Evolutionary conservation across 2,797 vertebrate species (phyloP), one percentile per base, ranked within the genome.

Genomic region (Syndactyla subalaris): DNA sequence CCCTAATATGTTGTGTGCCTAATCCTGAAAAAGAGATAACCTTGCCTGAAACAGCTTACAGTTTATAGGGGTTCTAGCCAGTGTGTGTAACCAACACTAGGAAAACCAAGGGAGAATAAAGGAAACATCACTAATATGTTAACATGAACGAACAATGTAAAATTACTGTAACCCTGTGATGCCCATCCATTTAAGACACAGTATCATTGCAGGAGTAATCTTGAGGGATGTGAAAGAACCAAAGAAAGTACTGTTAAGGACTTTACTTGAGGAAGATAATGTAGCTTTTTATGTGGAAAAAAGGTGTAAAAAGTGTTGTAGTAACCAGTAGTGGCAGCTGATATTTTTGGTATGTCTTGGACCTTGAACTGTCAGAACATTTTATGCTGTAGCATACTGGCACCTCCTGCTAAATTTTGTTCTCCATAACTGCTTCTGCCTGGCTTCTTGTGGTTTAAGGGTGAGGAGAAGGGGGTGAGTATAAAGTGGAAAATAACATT

Each of bases 401-500:
- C 9, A 70, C 9, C 7, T 94, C 24, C 21, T 68, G 45, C 38
- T 75, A 46, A 43, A 46, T 74, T 75, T 81, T 94, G 29, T 43
- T 62, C 62, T 83, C 46, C 2, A 1, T 49, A 78, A 12, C 26
- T 74, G 79, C n/a, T 61, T 30, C 48, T 80, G 15, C 13, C 23
- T 61, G 43, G 20, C 30, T 75, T 57, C 34, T 49, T 79, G 34
- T 85, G 32, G 13, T 79, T 85, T 85, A 72, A 75, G 9, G 14
- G 6, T 1, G 1, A 8, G 9, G 16, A 5, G 1, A 9, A 22
- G 5, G 7, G 13, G 12, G 6, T 7, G 32, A 13, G 15, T 49
- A 5, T 30, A 7, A 81, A 72, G 38, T 48, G 10, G 54, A 77
- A 86, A 85, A 34, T 23, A 81, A 38, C 15, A 23, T 4, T 43